phyloP scores from a whole-genome alignment of 2,113 vertebrate genomes.

The Himantopus leucocephalus region DNA sequence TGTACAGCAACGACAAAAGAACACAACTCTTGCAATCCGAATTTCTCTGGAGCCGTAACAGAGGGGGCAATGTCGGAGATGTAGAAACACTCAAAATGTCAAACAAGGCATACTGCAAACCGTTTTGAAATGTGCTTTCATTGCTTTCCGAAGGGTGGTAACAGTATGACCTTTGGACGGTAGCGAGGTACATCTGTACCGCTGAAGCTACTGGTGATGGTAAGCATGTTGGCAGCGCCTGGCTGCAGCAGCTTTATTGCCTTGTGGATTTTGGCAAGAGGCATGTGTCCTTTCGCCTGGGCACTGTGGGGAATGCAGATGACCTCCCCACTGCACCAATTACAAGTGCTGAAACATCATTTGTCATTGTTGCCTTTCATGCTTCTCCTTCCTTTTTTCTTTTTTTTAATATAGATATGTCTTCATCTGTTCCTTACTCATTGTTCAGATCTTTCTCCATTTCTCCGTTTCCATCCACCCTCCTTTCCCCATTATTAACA shows the following conservation, averaged over 20 bases:
- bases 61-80: neutral
- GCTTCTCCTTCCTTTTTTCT: neutral
- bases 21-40: neutral
- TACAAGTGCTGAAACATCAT: neutral
- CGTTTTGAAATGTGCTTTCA: neutral
- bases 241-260: neutral
- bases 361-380: neutral
- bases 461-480: neutral
- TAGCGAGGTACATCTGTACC: neutral
- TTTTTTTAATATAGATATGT: neutral
- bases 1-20: neutral
- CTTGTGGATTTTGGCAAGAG: neutral
- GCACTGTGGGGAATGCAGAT: neutral
- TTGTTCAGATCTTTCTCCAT: constrained; percentile 8
- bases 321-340: neutral
- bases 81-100: neutral
- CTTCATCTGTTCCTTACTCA: neutral
- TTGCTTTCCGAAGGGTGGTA: neutral
- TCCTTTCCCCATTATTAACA: neutral
- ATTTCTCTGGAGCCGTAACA: neutral
- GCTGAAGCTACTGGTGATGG: neutral
- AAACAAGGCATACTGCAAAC: neutral
- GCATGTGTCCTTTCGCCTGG: neutral
- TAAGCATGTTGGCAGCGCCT: neutral
- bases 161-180: neutral